These are phyloP conservation scores for Phytoseiulus persimilis DNA, from an alignment of 2,888 invertebrate genomes.

Conservation along the genomic window DNA sequence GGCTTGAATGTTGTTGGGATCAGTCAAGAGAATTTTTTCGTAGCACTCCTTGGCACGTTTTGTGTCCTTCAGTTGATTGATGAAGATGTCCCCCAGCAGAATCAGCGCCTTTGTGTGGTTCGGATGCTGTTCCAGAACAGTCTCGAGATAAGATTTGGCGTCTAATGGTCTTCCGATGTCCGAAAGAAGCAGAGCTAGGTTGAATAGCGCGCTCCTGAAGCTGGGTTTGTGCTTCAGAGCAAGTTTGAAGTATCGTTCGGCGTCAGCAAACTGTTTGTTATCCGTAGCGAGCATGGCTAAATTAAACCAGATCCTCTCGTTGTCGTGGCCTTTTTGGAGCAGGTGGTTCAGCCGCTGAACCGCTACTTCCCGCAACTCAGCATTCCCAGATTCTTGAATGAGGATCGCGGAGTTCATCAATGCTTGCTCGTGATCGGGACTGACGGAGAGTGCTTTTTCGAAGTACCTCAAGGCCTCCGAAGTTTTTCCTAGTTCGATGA, in stretches of 20 bases:
- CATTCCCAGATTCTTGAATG: slow-evolving; percentile 76
- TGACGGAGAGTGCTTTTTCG: slow-evolving; percentile 80
- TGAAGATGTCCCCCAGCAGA: slow-evolving; percentile 86
- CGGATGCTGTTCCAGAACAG: slow-evolving; percentile 70
- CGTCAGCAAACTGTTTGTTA: slow-evolving; percentile 74
- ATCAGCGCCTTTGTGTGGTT: slow-evolving; percentile 90
- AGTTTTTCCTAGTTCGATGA: slow-evolving; percentile 81
- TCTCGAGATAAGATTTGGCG: slow-evolving; percentile 82
- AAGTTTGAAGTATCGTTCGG: slow-evolving; percentile 80
- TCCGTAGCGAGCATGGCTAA: slow-evolving; percentile 95
- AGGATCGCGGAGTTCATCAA: slow-evolving; percentile 87
- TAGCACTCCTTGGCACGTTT: slow-evolving; percentile 94
- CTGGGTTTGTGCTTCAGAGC: slow-evolving; percentile 70
- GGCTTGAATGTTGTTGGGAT: slow-evolving; percentile 84
- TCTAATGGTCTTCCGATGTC: slow-evolving; percentile 79
- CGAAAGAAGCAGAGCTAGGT: slow-evolving; percentile 77
- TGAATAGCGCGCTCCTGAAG: slow-evolving; percentile 87
- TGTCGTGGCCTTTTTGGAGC: slow-evolving; percentile 64
- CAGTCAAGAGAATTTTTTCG: slow-evolving; percentile 71
- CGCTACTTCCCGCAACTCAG: slow-evolving; percentile 64
- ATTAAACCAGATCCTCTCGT: slow-evolving; percentile 88
- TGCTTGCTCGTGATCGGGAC: slow-evolving; percentile 80
- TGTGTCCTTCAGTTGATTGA: slow-evolving; percentile 85
- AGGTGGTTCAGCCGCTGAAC: slow-evolving; percentile 63
- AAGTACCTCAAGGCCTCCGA: slow-evolving; percentile 81